Evolutionary conservation across 2,888 invertebrate species (phyloP).

Genomic region (Ceraclea dissimilis): DNA sequence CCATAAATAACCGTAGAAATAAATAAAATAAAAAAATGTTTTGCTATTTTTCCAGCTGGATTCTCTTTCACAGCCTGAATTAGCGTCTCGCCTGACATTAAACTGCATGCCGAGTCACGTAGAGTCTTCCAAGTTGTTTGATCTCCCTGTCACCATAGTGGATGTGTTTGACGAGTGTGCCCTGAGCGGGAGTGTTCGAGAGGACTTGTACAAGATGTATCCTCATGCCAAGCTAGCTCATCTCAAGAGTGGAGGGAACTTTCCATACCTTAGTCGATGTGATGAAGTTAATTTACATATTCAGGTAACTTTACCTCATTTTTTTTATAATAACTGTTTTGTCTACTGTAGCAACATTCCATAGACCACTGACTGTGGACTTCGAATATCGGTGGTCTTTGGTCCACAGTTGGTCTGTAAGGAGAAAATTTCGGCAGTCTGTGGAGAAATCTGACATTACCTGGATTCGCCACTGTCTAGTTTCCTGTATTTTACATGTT

Average conservation of each 20-base stretch:
- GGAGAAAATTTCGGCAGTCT: too few relatives aligned
- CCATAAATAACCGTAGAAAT: too few relatives aligned
- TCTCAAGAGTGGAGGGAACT: slow-evolving; percentile 83
- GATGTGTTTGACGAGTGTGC: slow-evolving; percentile 89
- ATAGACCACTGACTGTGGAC: too few relatives aligned
- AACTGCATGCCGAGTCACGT: slow-evolving; percentile 78
- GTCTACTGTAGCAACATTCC: too few relatives aligned
- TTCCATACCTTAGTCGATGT: slow-evolving; percentile 80
- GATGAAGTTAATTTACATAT: slow-evolving; percentile 86
- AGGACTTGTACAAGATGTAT: slow-evolving; percentile 79
- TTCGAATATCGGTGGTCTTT: neutral
- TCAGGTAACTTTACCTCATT: slow-evolving; percentile 51
- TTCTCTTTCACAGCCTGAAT: slow-evolving; percentile 69
- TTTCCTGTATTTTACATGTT: too few relatives aligned
- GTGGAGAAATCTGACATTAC: too few relatives aligned
- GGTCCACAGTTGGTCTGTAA: neutral
- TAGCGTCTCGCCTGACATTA: slow-evolving; percentile 79
- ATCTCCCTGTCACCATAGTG: slow-evolving; percentile 71
- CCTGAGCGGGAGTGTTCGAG: slow-evolving; percentile 65
- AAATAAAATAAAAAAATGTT: too few relatives aligned
- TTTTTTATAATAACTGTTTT: too few relatives aligned
- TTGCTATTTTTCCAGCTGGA: slow-evolving; percentile 67
- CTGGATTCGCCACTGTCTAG: too few relatives aligned
- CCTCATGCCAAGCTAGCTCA: slow-evolving; percentile 81
- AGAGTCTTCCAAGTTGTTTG: slow-evolving; percentile 62